These are phyloP conservation scores for Corella eumyota DNA, from an alignment of 23 tunicate genomes.

Conservation along the genomic window DNA sequence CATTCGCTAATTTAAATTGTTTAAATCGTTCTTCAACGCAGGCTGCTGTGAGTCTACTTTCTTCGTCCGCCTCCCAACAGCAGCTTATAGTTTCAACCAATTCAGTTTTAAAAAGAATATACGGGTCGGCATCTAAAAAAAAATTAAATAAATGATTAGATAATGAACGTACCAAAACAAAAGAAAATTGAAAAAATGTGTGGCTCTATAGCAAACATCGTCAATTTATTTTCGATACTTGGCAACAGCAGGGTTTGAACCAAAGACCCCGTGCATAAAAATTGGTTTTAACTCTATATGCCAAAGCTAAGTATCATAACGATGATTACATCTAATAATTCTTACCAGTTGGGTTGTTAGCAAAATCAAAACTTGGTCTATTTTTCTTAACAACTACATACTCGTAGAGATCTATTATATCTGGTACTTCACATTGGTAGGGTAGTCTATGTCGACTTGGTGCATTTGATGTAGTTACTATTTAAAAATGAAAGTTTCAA, in stretches of 20 bases:
- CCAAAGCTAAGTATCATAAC: no score
- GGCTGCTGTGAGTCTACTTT: constrained; percentile 37
- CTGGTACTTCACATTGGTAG: constrained; percentile 22
- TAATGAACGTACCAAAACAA: background rate
- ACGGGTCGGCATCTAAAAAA: background rate
- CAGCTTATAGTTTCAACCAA: constrained; percentile 25
- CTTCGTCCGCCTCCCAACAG: constrained; percentile 80
- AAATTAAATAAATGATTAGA: background rate
- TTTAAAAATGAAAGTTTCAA: no score
- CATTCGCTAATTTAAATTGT: background rate
- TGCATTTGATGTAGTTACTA: no score
- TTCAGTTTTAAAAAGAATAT: background rate
- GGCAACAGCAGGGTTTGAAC: no score
- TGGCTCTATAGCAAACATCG: no score
- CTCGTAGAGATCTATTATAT: constrained; percentile 12
- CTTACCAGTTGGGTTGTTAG: background rate
- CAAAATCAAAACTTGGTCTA: constrained; percentile 20
- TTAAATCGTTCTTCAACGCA: constrained; percentile 22
- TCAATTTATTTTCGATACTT: no score
- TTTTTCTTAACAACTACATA: constrained; percentile 12
- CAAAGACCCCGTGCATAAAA: no score
- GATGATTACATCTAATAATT: no score
- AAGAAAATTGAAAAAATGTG: background rate
- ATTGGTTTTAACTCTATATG: no score
- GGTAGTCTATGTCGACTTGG: constrained; percentile 12